Evolutionary conservation across 2,888 invertebrate species (phyloP), one percentile per base, ranked within the genome.

Genomic region (Oxystoma pomonae): DNA sequence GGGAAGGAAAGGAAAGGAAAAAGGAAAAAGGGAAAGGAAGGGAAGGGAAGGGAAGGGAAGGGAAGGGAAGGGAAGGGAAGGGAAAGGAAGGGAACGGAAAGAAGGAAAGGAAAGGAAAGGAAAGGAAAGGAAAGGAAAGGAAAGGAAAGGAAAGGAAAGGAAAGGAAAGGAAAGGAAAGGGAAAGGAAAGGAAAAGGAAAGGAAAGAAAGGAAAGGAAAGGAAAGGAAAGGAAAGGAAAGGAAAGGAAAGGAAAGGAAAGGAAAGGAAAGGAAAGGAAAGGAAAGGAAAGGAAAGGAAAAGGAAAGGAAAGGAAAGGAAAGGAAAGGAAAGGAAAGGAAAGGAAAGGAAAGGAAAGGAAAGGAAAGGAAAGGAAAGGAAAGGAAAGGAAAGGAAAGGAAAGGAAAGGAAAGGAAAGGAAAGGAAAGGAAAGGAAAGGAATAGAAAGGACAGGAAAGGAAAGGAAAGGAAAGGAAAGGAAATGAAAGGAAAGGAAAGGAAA

Each of bases 101-200:
- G 18, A n/a, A 53, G 18, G 57, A 57, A 20, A 57, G 18, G 20
- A 57, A 20, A 57, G 18, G 57, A 57, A 20, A 57, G 18, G 20
- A 57, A 20, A 57, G 18, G 57, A 57, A 20, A 57, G 18, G 57
- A 57, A 20, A 57, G 18, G 57, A 57, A 20, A 57, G 7, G 20
- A 57, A 20, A 57, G 18, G 20, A 57, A 20, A 57, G 3, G 57
- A 57, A 20, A 57, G 18, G 57, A 57, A 20, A 57, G 18, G 57
- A 57, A 20, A 57, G 18, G 57, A 57, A 20, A 57, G 18, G 57
- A 35, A 35, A 35, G 5, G 21, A 35, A 35, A 57, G 18, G 57
- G 18, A 20, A 57, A 9, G 20, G 18, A 35, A 35, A 57, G 18
- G 57, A 57, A 20, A 57, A 9, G 20, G 18, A 20, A 57, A 9